phyloP scores from a whole-genome alignment of 2,888 invertebrate species.

The Apodemia duryi region DNA sequence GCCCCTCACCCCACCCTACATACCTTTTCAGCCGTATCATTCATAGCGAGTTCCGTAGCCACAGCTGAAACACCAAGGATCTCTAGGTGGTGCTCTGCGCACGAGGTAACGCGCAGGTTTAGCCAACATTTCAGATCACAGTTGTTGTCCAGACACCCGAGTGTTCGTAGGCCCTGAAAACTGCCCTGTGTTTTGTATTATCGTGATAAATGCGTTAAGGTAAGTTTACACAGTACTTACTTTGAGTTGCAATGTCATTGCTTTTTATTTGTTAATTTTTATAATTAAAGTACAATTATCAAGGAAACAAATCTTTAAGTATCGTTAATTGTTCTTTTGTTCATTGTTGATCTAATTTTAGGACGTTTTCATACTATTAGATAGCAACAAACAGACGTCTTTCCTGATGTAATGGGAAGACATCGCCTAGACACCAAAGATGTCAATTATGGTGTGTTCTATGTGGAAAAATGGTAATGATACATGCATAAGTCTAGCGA shows the following conservation, averaged over 20 bases:
- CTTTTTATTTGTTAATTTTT: neutral
- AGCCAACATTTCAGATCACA: slow-evolving; percentile 41
- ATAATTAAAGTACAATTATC: neutral
- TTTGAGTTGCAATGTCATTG: neutral
- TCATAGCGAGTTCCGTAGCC: slow-evolving; percentile 51
- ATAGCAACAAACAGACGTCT: too few relatives aligned
- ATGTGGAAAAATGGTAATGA: too few relatives aligned
- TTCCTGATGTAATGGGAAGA: too few relatives aligned
- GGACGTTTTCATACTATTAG: neutral
- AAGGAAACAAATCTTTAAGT: neutral
- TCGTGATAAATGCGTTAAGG: slow-evolving; percentile 66
- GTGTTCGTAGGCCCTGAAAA: slow-evolving; percentile 41
- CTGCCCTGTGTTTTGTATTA: slow-evolving; percentile 48
- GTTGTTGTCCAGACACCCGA: slow-evolving; percentile 50
- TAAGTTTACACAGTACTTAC: slow-evolving; percentile 38
- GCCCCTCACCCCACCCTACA: slow-evolving; percentile 37
- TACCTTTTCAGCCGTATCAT: slow-evolving; percentile 51
- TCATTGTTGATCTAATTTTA: neutral
- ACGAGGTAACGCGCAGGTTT: slow-evolving; percentile 42
- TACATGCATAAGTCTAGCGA: too few relatives aligned
- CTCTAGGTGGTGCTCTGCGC: slow-evolving; percentile 45
- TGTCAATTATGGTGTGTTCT: too few relatives aligned
- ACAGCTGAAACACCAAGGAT: slow-evolving; percentile 37
- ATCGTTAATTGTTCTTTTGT: neutral
- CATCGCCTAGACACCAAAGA: too few relatives aligned